phyloP scores from a whole-genome alignment of 53 echinoderm and acorn worm species.

The Arbacia lixula region DNA sequence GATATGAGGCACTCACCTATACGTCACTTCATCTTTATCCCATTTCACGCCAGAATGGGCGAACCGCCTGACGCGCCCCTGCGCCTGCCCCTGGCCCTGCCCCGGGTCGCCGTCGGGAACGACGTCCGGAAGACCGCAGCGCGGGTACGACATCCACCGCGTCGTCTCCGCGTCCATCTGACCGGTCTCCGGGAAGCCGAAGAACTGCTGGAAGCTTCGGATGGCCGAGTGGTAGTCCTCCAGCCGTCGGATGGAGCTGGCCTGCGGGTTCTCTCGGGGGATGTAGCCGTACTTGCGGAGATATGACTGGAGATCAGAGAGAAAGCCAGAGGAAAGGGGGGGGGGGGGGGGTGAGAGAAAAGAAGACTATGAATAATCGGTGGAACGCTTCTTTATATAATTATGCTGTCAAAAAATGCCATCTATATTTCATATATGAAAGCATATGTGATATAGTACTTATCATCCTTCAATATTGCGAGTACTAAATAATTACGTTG shows the following conservation, averaged over 20 bases:
- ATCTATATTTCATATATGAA: too few relatives aligned
- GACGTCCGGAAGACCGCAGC: constrained; percentile 85
- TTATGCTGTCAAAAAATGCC: too few relatives aligned
- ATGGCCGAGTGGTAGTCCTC: constrained; percentile 79
- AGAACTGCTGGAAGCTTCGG: constrained; percentile 72
- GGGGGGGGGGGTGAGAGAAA: too few relatives aligned
- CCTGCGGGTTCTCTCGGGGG: constrained; percentile 58
- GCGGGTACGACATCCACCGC: constrained; percentile 69
- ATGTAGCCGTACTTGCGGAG: constrained; percentile 81
- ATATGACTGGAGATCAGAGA: constrained; percentile 66
- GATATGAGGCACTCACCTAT: constrained; percentile 83
- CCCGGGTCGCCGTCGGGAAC: constrained; percentile 45
- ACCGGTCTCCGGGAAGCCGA: constrained; percentile 75
- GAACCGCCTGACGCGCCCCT: constrained; percentile 68
- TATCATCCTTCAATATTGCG: too few relatives aligned
- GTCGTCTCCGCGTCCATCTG: constrained; percentile 65
- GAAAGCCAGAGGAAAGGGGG: neutral
- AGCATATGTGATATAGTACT: too few relatives aligned
- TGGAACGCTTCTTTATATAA: too few relatives aligned
- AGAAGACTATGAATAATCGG: neutral
- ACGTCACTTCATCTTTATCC: constrained; percentile 83
- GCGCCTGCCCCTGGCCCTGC: too few relatives aligned
- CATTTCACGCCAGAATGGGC: constrained; percentile 78
- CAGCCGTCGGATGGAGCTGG: constrained; percentile 75
- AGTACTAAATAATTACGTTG: too few relatives aligned